phyloP scores from a whole-genome alignment of 1,140 invertebrate species.

The Aricia agestis region DNA sequence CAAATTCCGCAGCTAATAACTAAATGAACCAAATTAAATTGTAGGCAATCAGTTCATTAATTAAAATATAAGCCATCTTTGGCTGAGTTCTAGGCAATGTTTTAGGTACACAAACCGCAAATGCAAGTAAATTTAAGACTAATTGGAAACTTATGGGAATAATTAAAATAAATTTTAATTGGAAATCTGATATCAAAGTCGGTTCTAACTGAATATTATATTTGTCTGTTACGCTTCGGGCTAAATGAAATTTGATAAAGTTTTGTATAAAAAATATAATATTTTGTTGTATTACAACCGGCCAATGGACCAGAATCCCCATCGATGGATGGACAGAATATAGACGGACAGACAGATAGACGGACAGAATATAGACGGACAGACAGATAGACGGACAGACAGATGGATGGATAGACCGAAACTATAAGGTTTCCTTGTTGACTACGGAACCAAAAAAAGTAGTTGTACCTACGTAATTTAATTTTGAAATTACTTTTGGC shows the following conservation, averaged over 20 bases:
- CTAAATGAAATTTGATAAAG: not conserved
- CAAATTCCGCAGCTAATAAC: not conserved
- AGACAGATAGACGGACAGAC: too few relatives aligned
- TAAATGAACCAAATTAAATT: not conserved
- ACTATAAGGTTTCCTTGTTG: too few relatives aligned
- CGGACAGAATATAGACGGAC: too few relatives aligned
- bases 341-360: too few relatives aligned
- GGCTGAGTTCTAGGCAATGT: not conserved
- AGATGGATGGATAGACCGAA: too few relatives aligned
- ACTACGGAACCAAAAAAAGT: too few relatives aligned
- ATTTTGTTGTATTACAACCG: too few relatives aligned
- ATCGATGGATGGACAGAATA: too few relatives aligned
- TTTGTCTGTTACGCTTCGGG: not conserved
- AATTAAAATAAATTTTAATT: constrained; percentile 1
- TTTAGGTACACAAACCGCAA: not conserved
- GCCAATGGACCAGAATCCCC: too few relatives aligned
- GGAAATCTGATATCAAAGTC: not conserved
- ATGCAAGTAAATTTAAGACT: not conserved
- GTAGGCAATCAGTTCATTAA: not conserved
- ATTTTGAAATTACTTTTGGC: too few relatives aligned
- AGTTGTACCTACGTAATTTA: too few relatives aligned
- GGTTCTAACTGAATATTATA: not conserved
- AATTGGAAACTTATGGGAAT: not conserved
- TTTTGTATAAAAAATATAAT: not conserved
- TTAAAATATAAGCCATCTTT: not conserved